phyloP scores from a whole-genome alignment of 35 echinoderm and acorn worm genomes.

The Heliocidaris tuberculata region DNA sequence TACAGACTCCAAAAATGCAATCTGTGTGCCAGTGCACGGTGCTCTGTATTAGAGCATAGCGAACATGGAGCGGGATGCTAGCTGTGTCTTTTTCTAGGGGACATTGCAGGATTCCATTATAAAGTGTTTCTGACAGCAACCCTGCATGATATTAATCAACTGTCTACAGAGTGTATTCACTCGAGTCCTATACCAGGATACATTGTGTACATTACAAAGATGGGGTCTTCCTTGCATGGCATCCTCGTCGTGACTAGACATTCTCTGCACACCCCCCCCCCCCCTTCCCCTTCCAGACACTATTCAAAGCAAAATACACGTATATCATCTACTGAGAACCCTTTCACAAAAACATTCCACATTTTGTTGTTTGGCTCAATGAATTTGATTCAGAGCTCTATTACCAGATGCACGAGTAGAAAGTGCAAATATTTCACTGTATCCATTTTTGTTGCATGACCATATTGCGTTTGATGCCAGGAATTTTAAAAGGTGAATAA shows the following conservation, averaged over 20 bases:
- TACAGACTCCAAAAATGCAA: neutral
- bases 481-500: too few relatives aligned
- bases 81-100: neutral
- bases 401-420: too few relatives aligned
- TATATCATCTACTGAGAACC: too few relatives aligned
- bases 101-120: neutral
- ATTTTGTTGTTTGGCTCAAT: too few relatives aligned
- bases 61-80: neutral
- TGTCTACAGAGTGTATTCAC: neutral
- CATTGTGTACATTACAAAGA: neutral
- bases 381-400: too few relatives aligned
- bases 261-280: neutral
- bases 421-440: too few relatives aligned
- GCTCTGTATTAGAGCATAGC: neutral
- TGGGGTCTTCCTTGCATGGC: neutral
- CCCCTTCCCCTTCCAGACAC: neutral
- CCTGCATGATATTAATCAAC: slow-evolving; percentile 17
- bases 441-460: too few relatives aligned
- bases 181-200: neutral
- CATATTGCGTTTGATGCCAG: too few relatives aligned
- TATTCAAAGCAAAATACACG: too few relatives aligned
- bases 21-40: neutral
- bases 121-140: neutral
- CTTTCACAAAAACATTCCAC: too few relatives aligned
- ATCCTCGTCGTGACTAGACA: neutral